A percentile compares a stretch with the other conserved stretches of the same genome.
Conservation (phyloP, 2,888 invertebrate genomes). For the Empis stercorea region DNA sequence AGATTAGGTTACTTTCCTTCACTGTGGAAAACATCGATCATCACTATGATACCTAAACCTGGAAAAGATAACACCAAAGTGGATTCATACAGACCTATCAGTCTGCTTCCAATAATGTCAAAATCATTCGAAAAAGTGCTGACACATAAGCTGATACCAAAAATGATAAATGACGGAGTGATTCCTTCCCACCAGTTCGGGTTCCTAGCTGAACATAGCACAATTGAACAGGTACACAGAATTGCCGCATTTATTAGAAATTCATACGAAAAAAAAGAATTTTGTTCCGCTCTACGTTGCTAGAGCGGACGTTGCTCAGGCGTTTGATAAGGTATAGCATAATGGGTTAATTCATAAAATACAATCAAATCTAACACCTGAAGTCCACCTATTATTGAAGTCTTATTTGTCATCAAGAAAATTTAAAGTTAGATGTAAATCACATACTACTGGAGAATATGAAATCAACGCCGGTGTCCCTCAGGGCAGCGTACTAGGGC, state of each 20-base stretch:
- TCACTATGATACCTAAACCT: conserved; percentile 1
- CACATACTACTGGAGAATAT: neutral
- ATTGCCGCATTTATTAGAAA: neutral
- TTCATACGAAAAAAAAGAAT: neutral
- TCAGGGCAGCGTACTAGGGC: neutral
- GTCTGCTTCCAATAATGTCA: conserved; percentile 1
- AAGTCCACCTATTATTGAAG: neutral
- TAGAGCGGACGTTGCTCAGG: neutral
- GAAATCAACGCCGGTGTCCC: neutral
- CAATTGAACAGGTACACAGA: neutral
- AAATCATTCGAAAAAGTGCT: conserved; percentile 5
- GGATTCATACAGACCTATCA: neutral
- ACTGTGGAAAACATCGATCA: no score
- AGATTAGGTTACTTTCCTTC: no score
- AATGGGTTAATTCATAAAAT: neutral
- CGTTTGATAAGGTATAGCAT: neutral
- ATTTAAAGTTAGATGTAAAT: neutral
- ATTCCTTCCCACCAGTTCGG: neutral
- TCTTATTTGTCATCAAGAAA: neutral
- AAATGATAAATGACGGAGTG: neutral
- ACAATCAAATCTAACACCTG: neutral
- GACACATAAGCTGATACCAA: neutral
- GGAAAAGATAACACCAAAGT: conserved; percentile 1
- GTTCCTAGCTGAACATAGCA: neutral
- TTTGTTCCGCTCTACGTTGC: neutral